phyloP scores from a whole-genome alignment of 2,797 vertebrate species.

The Enteromius thamalakanensis region DNA sequence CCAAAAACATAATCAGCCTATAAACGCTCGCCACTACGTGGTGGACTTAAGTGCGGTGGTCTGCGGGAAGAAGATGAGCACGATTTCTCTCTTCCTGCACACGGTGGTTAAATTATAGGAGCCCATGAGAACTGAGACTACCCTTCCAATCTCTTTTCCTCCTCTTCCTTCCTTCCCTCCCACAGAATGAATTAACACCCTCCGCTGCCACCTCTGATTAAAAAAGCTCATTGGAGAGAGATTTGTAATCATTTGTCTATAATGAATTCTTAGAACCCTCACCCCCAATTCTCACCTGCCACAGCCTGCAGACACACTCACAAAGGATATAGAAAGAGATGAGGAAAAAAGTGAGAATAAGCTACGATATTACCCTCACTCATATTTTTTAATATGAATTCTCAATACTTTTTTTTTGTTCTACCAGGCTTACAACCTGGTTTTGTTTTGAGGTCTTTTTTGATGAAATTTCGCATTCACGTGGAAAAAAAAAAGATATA shows the following conservation, averaged over 20 bases:
- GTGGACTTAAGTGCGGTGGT: conserved; percentile 50
- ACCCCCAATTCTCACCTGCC: conserved; percentile 64
- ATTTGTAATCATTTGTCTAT: conserved; percentile 72
- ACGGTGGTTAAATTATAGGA: conserved; percentile 74
- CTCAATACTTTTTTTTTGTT: neutral
- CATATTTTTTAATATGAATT: conserved; percentile 42
- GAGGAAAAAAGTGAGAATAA: conserved; percentile 43
- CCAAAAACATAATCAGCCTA: conserved; percentile 59
- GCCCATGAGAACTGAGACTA: conserved; percentile 70
- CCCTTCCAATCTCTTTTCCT: conserved; percentile 57
- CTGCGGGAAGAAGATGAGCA: conserved; percentile 52
- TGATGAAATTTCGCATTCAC: conserved; percentile 17
- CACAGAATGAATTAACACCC: conserved; percentile 72
- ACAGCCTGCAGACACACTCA: conserved; percentile 54
- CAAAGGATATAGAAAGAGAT: conserved; percentile 49
- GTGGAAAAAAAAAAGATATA: neutral
- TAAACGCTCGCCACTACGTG: conserved; percentile 55
- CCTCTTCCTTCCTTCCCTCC: conserved; percentile 58
- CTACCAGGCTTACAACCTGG: conserved; percentile 17
- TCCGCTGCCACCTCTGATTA: conserved; percentile 69
- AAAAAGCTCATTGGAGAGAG: conserved; percentile 67
- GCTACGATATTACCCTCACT: conserved; percentile 49
- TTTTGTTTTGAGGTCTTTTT: conserved; percentile 30
- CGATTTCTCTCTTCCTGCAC: conserved; percentile 65
- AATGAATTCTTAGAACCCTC: conserved; percentile 67